Evolutionary conservation across 2,888 invertebrate species (phyloP), one percentile per base, ranked within the genome.

Genomic region (Cynaeus angustus): DNA sequence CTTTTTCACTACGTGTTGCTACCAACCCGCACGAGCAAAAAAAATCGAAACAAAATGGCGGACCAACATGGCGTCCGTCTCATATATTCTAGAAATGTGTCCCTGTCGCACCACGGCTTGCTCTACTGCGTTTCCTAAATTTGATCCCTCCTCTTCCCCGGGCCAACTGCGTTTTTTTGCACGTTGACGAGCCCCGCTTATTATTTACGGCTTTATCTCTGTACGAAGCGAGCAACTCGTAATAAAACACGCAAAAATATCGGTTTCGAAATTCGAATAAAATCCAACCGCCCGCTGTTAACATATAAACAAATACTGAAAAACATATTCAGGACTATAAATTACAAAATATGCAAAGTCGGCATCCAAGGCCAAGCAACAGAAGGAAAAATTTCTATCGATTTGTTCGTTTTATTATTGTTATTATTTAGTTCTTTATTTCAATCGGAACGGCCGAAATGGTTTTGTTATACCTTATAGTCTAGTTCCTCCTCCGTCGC

Each of bases 281-380:
- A 68, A 68, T 58, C 52, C 66, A 66, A 55, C 73, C 76, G 64
- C 76, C 76, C 72, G 75, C 72, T 72, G 76, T 64, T 73, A 66
- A 67, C 72, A 70, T 71, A 77, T 73, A 76, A 77, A 75, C 73
- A 76, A 74, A 68, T 61, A 61, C 53, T 52, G 67, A 68, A 68
- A 65, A 68, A 41, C 55, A 56, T 48, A 56, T 46, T 55, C 68
- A 68, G 21, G 62, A 38, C 38, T 26, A 68, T 68, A 68, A 55
- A 68, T 62, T 62, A 68, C 56, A 28, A 26, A 62, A 68, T 68
- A 68, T 68, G 68, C 68, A 68, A 68, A 68, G 21, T 50, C 33
- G 52, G 46, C 21, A 16, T 52, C 52, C 52, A 52, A 33, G 33
- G 52, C 14, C 30, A n/a, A 33, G 33, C 4, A 21, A 33, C 9